phyloP scores from a whole-genome alignment of 2,797 vertebrate genomes.

The Parambassis ranga region DNA sequence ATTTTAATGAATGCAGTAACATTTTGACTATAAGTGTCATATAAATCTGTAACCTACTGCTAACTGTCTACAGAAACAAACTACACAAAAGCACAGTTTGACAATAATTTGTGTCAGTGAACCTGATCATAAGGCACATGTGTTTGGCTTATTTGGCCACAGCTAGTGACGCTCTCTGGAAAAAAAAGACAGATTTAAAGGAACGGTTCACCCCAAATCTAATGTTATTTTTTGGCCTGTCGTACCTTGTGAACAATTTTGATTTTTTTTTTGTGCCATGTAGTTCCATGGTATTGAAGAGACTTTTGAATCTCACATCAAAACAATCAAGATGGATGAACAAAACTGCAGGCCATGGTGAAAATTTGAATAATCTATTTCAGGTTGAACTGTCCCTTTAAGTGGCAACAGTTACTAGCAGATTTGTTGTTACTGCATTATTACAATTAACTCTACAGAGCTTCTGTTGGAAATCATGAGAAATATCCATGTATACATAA shows the following conservation, averaged over 20 bases:
- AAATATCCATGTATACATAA: slow-evolving; percentile 8
- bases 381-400: too few relatives aligned
- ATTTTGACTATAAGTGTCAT: slow-evolving; percentile 35
- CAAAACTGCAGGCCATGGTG: too few relatives aligned
- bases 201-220: too few relatives aligned
- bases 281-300: too few relatives aligned
- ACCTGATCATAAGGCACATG: slow-evolving; percentile 10
- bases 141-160: slow-evolving; percentile 25
- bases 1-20: slow-evolving; percentile 16
- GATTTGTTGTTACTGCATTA: slow-evolving; percentile 11
- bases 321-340: too few relatives aligned
- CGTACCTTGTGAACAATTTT: too few relatives aligned
- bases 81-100: slow-evolving; percentile 52
- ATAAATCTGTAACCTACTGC: slow-evolving; percentile 36
- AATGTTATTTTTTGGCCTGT: too few relatives aligned
- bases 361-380: too few relatives aligned
- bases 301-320: too few relatives aligned
- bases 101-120: slow-evolving; percentile 40
- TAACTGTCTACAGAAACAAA: slow-evolving; percentile 20
- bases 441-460: slow-evolving; percentile 1
- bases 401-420: slow-evolving; percentile 1
- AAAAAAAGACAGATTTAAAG: slow-evolving; percentile 10
- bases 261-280: too few relatives aligned
- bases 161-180: slow-evolving; percentile 19
- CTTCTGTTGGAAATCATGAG: slow-evolving; percentile 13